Base-by-base conservation (phyloP, 2,113 vertebrate genomes). In the Sakesphorus luctuosus region DNA sequence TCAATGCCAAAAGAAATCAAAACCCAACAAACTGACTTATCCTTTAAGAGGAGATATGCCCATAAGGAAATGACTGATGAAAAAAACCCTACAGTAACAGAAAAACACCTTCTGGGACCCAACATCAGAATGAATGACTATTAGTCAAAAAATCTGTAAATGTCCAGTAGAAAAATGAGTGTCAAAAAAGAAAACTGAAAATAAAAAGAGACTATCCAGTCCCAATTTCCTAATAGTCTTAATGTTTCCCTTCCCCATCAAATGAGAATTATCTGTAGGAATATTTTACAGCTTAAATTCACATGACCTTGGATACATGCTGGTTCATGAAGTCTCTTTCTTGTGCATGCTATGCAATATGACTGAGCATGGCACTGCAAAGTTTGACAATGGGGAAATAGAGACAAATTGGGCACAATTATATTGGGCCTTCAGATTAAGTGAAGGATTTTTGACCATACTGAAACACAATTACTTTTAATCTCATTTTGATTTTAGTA, bases 41-140 rank as follows among this genome's bases (percentile, higher is more conserved):
- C 68, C 26, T 33, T 28, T 43, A 65, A 49, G 68, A 71, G 75
- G 40, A 35, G 1, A 50, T 28, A 66, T 4, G 7, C 2, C 33
- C 47, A 17, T n/a, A 67, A 89, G 72, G 20, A 9, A 69, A 46
- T n/a, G 38, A 62, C 13, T 36, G 20, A 29, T 31, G 33, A 44
- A 90, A 80, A 78, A 6, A 65, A 72, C 13, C 38, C n/a, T 13
- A 47, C 18, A 65, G 11, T 63, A 65, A 84, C 35, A 90, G 68
- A 80, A 80, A 93, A 96, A 95, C n/a, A 67, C 79, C 87, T 96
- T 79, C 83, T 80, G 89, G 67, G 33, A 59, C 16, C 14, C 83
- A 68, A 36, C 10, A 79, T 6, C 71, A 68, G 75, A 71, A 13
- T 11, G 7, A 21, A 55, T 15, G 6, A 40, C 20, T 84, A 23